phyloP scores from a whole-genome alignment of 2,888 invertebrate genomes.

The Netelia fuscicornis region DNA sequence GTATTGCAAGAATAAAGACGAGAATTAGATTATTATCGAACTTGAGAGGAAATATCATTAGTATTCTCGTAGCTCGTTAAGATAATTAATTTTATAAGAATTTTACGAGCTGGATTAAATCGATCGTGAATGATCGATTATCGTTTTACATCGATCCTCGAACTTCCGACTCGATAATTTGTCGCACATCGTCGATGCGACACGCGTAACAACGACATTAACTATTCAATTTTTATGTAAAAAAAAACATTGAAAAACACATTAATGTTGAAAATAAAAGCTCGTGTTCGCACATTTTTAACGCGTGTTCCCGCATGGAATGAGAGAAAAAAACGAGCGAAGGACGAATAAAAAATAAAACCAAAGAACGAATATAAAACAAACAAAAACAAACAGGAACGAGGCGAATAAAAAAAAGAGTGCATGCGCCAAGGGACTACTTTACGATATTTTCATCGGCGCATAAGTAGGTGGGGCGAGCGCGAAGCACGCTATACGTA shows the following conservation, averaged over 20 bases:
- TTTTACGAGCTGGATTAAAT: no score
- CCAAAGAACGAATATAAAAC: constrained; percentile 16
- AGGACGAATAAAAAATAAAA: constrained; percentile 1
- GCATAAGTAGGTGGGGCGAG: constrained; percentile 81
- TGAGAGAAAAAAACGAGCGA: constrained; percentile 2
- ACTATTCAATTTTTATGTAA: constrained; percentile 1
- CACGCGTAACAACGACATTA: constrained; percentile 16
- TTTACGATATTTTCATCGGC: constrained; percentile 83
- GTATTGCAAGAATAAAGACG: constrained; percentile 1
- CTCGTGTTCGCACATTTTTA: constrained; percentile 44
- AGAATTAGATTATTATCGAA: background rate
- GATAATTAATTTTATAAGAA: no score
- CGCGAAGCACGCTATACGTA: constrained; percentile 48
- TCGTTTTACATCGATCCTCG: no score
- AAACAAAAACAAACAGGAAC: constrained; percentile 48
- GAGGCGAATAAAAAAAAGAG: constrained; percentile 42
- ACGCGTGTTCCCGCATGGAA: constrained; percentile 32
- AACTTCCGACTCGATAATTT: background rate
- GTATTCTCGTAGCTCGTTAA: constrained; percentile 14
- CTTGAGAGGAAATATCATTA: constrained; percentile 24
- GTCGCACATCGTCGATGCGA: no score
- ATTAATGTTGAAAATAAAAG: constrained; percentile 28
- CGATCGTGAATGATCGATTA: no score
- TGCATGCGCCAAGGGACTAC: constrained; percentile 39
- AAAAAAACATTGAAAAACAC: constrained; percentile 18